phyloP scores from a whole-genome alignment of 2,888 invertebrate species.

The Eugnorisma glareosa region DNA sequence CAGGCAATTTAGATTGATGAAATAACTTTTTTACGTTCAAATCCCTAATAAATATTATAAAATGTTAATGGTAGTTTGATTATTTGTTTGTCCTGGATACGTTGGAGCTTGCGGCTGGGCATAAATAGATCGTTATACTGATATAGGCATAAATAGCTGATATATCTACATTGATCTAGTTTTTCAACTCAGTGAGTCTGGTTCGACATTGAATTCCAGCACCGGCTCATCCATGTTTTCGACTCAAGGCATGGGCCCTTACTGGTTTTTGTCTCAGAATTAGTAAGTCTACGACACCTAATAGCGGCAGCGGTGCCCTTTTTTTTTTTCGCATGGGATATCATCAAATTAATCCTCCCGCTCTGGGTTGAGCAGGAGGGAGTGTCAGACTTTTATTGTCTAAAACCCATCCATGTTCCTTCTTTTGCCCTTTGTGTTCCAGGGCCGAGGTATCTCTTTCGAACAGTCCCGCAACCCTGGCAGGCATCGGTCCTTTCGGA shows the following conservation, averaged over 20 bases:
- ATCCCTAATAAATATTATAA: conserved; percentile 32
- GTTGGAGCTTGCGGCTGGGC: neutral
- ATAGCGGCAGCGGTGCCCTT: too few species aligned
- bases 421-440: too few species aligned
- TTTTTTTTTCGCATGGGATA: too few species aligned
- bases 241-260: neutral
- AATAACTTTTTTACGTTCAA: conserved; percentile 57
- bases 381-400: too few species aligned
- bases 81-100: conserved; percentile 32
- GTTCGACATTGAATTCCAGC: neutral
- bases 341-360: too few species aligned
- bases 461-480: too few species aligned
- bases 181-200: neutral
- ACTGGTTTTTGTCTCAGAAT: too few species aligned
- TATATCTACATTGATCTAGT: neutral
- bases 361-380: too few species aligned
- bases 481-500: too few species aligned
- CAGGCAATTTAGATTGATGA: conserved; percentile 45
- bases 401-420: too few species aligned
- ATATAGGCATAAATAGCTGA: neutral
- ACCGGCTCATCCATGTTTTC: neutral
- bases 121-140: neutral
- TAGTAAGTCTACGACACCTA: too few species aligned
- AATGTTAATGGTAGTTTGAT: conserved; percentile 40
- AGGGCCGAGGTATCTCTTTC: too few species aligned